phyloP scores from a whole-genome alignment of 2,113 vertebrate genomes.

The Microtus pennsylvanicus region DNA sequence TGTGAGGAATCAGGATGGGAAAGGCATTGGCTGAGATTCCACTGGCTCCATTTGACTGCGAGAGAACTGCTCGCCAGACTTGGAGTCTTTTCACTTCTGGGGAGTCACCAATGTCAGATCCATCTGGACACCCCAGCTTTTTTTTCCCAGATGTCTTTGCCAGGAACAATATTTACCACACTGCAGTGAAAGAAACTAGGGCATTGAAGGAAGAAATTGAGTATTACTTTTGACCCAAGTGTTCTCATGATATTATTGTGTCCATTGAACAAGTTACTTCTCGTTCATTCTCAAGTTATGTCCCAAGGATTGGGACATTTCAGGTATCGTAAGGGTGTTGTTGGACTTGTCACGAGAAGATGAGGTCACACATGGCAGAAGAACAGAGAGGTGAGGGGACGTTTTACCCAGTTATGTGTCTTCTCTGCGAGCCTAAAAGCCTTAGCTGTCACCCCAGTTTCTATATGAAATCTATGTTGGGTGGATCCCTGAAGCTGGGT shows the following conservation, averaged over 20 bases:
- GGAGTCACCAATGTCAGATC: conserved; percentile 57
- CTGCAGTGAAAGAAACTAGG: conserved; percentile 57
- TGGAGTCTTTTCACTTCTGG: conserved; percentile 58
- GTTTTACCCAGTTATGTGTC: neutral
- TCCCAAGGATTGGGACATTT: neutral
- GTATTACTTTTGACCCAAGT: neutral
- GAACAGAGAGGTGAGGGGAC: neutral
- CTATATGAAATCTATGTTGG: neutral
- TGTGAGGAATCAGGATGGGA: conserved; percentile 45
- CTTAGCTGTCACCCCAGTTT: neutral
- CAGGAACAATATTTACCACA: conserved; percentile 66
- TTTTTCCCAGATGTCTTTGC: conserved; percentile 45
- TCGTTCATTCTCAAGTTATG: neutral
- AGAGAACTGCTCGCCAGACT: conserved; percentile 32
- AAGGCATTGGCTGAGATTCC: conserved; percentile 11
- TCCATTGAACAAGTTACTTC: neutral
- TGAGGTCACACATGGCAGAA: neutral
- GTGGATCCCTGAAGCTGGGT: neutral
- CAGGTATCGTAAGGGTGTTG: no score
- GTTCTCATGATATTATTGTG: neutral
- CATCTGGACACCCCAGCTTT: conserved; percentile 59
- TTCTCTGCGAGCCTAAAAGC: neutral
- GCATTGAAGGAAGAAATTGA: conserved; percentile 23
- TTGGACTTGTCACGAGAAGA: neutral
- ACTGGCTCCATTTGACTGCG: neutral